Evolutionary conservation across 2,797 vertebrate genomes (phyloP), one percentile per base, ranked within the genome.

Genomic region (Amblyraja radiata): DNA sequence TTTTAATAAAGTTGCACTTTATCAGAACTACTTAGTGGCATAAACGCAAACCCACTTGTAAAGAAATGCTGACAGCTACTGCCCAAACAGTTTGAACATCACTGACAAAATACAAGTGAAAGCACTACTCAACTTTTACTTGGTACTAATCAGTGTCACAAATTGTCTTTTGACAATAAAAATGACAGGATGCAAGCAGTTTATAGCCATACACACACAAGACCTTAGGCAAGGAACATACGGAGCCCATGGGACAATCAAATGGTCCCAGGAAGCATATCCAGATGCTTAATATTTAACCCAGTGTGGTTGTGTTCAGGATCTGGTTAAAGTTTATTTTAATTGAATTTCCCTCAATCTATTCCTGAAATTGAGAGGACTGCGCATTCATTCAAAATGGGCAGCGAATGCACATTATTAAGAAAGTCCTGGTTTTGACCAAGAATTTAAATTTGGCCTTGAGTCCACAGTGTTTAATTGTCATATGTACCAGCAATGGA

Each of bases 101-200:
- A 68, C 32, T 18, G 36, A 68, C 63, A 68, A 88, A 88, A 88
- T 21, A 32, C 16, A 1, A n/a, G 54, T 84, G 54, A 28, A 84
- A 84, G 25, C n/a, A 65, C 84, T 65, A 65, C 28, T 65, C n/a
- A 88, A 0, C 68, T 32, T 68, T 88, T 88, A 9, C n/a, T 65
- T 65, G 2, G 84, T n/a, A 68, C 84, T 88, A 65, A 21, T 68
- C 63, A 36, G 63, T 32, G 63, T 88, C 84, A 54, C 36, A 63
- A 88, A 36, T 88, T 68, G 6, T 61, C 18, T 88, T 88, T 88
- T 88, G 84, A 88, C 61, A 88, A 88, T 88, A 65, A n/a, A 68
- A 88, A 88, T 68, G 61, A 88, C 63, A 68, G 84, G 61, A 88
- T 88, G 84, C 36, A 32, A 16, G 68, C 63, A 68, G 61, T 88